Evolutionary conservation across 2,888 invertebrate genomes (phyloP).

Genomic region (Amphiduros pacificus): DNA sequence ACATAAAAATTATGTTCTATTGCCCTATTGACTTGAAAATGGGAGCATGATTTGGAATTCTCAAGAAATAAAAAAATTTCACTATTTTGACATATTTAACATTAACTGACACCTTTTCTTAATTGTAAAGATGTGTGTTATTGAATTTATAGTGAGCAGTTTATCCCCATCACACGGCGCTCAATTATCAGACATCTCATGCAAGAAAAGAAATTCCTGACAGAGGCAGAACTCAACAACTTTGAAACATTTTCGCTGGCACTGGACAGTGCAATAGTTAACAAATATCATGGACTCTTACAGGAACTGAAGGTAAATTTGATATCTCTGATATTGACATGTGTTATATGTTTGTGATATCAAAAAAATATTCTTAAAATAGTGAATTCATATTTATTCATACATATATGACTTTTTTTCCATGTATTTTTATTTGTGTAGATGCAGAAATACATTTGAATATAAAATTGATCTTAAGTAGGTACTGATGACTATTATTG

Average conservation of each 20-base stretch:
- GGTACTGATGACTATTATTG: too few species aligned
- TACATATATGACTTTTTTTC: neutral
- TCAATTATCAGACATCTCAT: conserved; percentile 49
- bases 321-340: too few species aligned
- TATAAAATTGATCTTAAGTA: too few species aligned
- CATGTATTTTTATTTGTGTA: neutral
- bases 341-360: too few species aligned
- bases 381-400: neutral
- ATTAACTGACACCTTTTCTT: neutral
- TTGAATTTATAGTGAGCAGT: conserved; percentile 42
- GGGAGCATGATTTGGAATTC: too few species aligned
- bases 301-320: conserved; percentile 50
- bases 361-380: too few species aligned
- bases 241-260: conserved; percentile 52
- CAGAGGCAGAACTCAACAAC: conserved; percentile 33
- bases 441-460: neutral
- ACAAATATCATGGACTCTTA: conserved; percentile 52
- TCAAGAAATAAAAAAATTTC: too few species aligned
- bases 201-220: conserved; percentile 45
- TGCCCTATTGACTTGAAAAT: too few species aligned
- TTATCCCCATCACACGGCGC: conserved; percentile 51
- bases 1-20: too few species aligned
- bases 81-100: too few species aligned
- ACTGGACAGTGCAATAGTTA: conserved; percentile 51
- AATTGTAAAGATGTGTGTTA: neutral